Base-by-base conservation (phyloP, 2,888 invertebrate species). In the Cyclophora albipunctata region DNA sequence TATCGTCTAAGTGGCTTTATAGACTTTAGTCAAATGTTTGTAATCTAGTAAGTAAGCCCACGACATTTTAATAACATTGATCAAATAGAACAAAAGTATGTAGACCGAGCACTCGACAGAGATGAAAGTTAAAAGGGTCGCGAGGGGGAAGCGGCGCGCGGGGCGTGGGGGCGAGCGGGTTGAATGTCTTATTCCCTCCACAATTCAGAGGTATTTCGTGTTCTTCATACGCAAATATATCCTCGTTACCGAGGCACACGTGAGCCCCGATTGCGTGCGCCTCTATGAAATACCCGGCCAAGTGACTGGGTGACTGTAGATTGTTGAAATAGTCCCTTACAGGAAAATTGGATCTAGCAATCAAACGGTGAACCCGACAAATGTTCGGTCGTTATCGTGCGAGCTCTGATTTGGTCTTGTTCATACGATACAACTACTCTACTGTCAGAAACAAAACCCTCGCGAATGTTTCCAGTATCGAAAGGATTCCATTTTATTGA, bases 211-310 rank as follows among this genome's bases (percentile, higher is more conserved):
- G 85, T 88, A 88, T 88, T 87, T 86, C 88, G 85, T 87, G 87
- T 88, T 88, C 87, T 88, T 88, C 88, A 88, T 88, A 88, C 88
- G 88, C 88, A 88, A 88, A 88, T 88, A 88, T 88, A 86, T 88
- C 86, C 86, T 87, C 87, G 88, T 88, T 88, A 88, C 80, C 71
- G 74, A 71, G 81, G 83, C 81, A 82, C 86, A 86, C 85, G 87
- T 86, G 85, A 85, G 84, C 83, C 69, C 69, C 81, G 83, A 86
- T 87, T 87, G 87, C 85, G 84, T 82, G 77, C 75, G 78, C 78
- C 78, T 72, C 77, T 75, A 79, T 77, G 75, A 76, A 75, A 74
- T 75, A 72, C 69, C 73, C 69, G 69, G 69, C 64, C 70, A 66
- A 74, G 73, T 67, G 66, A 66, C 69, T 71, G 66, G 64, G 68